These are phyloP conservation scores for Clarias gariepinus DNA, from an alignment of 2,113 vertebrate species.

Conservation along the genomic window DNA sequence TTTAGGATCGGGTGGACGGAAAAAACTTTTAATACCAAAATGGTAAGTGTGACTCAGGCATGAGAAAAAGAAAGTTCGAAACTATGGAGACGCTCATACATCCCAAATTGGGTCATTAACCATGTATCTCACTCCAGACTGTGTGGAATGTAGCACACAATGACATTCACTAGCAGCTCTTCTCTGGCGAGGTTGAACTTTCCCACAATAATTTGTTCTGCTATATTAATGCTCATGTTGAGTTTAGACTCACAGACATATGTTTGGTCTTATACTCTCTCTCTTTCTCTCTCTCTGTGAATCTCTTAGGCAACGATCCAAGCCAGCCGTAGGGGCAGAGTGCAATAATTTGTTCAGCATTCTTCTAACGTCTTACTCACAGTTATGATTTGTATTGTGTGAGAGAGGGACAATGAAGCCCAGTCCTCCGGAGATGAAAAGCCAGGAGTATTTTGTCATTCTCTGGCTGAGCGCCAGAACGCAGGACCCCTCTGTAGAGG, in stretches of 20 bases:
- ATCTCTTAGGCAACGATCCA: constrained; percentile 49
- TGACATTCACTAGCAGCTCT: constrained; percentile 31
- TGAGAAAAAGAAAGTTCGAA: constrained; percentile 59
- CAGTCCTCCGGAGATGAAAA: constrained; percentile 53
- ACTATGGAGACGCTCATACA: constrained; percentile 77
- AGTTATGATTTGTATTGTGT: constrained; percentile 57
- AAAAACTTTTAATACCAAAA: neutral
- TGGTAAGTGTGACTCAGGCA: neutral
- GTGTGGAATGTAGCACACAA: constrained; percentile 37
- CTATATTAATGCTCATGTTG: constrained; percentile 53
- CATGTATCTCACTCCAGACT: constrained; percentile 77
- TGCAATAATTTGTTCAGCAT: constrained; percentile 59
- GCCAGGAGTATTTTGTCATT: constrained; percentile 63
- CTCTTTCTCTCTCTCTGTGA: constrained; percentile 20
- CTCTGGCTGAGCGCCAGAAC: constrained; percentile 59
- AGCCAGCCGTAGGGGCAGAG: constrained; percentile 45
- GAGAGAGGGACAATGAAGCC: constrained; percentile 24
- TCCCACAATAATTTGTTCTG: constrained; percentile 53
- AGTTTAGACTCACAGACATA: constrained; percentile 41
- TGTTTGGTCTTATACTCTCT: neutral
- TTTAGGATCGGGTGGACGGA: neutral
- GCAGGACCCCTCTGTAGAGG: constrained; percentile 58
- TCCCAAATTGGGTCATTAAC: constrained; percentile 75
- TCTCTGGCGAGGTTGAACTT: constrained; percentile 40
- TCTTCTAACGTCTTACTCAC: constrained; percentile 57